Evolutionary conservation across 2,113 vertebrate genomes (phyloP).

Genomic region (Nansenia antarctica): DNA sequence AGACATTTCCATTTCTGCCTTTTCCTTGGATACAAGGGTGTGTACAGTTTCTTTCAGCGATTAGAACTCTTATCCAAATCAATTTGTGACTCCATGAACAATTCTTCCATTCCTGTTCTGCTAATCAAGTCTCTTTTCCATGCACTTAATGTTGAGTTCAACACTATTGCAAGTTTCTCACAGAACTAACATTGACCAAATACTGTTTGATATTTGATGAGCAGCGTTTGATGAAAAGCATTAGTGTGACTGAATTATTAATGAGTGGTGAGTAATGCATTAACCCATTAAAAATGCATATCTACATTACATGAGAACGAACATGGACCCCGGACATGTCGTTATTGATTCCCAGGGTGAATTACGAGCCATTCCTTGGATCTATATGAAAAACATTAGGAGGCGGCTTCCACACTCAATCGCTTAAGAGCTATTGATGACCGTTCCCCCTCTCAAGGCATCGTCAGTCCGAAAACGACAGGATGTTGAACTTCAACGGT

Average conservation of each 20-base stretch:
- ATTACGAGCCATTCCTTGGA: constrained; percentile 52
- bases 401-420: constrained; percentile 46
- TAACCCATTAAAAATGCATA: constrained; percentile 73
- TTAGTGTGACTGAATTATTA: constrained; percentile 69
- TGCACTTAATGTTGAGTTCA: constrained; percentile 9
- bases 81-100: constrained; percentile 58
- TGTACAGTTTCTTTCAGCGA: constrained; percentile 61
- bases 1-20: constrained; percentile 49
- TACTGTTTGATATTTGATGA: constrained; percentile 73
- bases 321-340: constrained; percentile 69
- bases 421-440: constrained; percentile 58
- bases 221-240: constrained; percentile 67
- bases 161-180: neutral
- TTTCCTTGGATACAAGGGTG: constrained; percentile 26
- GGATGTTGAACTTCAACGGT: too few relatives aligned
- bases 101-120: constrained; percentile 56
- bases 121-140: constrained; percentile 48
- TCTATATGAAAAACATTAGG: constrained; percentile 57
- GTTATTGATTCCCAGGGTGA: constrained; percentile 70
- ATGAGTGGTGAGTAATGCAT: constrained; percentile 67
- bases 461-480: too few relatives aligned
- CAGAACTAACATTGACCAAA: constrained; percentile 52
- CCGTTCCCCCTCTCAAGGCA: too few relatives aligned
- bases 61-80: constrained; percentile 58
- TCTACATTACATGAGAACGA: constrained; percentile 70